Evolutionary conservation across 1,140 invertebrate species (phyloP).

Genomic region (Coelopa frigida): DNA sequence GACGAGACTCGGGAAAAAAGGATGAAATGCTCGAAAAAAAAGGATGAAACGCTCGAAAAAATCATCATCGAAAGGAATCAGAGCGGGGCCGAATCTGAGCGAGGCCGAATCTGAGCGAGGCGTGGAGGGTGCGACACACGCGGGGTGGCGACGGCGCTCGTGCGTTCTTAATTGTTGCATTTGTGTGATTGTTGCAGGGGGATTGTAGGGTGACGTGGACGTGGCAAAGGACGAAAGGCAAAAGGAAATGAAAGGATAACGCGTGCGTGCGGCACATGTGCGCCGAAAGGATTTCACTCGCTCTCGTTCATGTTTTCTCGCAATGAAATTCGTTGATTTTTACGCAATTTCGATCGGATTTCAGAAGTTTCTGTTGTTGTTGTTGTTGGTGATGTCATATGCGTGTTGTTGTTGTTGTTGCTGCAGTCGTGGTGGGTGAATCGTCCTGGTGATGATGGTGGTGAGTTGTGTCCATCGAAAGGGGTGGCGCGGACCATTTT

Average conservation of each 20-base stretch:
- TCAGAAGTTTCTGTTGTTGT: no score
- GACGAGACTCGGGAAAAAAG: conserved; percentile 7
- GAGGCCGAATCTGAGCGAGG: no score
- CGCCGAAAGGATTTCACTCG: conserved; percentile 12
- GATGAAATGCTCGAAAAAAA: conserved; percentile 5
- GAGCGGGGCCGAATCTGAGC: background rate
- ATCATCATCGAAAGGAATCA: background rate
- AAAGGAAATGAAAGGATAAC: conserved; percentile 8
- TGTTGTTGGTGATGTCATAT: no score
- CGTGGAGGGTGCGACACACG: no score
- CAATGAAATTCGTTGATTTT: conserved; percentile 3
- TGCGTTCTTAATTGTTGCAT: conserved; percentile 11
- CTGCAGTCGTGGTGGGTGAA: no score
- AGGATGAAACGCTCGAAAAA: background rate
- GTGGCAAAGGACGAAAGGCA: conserved; percentile 8
- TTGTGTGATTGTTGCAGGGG: conserved; percentile 2
- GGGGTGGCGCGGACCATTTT: background rate
- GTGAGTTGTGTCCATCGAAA: background rate
- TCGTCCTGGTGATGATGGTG: background rate
- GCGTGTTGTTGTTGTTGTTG: no score
- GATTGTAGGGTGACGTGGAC: conserved; percentile 11
- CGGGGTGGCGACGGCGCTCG: no score
- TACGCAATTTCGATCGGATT: conserved; percentile 6
- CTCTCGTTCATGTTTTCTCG: no score
- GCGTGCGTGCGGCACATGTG: conserved; percentile 4